Conservation (phyloP, 2,888 invertebrate genomes). For the Amphipoea lucens region DNA sequence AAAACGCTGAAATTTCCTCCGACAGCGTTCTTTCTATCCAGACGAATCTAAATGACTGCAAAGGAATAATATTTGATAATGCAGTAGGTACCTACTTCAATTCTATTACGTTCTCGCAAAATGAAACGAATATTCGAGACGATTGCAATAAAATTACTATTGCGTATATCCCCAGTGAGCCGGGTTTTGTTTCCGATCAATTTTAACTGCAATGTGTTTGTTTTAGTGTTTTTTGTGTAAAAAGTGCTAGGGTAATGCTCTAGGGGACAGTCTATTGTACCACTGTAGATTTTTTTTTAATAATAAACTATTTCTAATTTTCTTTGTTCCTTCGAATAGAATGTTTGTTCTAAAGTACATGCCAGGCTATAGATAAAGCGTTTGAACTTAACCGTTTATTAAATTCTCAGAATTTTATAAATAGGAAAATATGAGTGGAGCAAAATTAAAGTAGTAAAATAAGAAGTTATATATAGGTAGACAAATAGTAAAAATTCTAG, state of each 20-base stretch:
- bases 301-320: not conserved
- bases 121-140: slow-evolving; percentile 44
- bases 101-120: slow-evolving; percentile 39
- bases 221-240: slow-evolving; percentile 16
- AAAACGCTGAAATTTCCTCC: slow-evolving; percentile 66
- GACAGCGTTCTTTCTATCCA: slow-evolving; percentile 33
- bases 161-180: slow-evolving; percentile 43
- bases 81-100: slow-evolving; percentile 37
- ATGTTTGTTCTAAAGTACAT: not conserved
- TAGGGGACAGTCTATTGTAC: slow-evolving; percentile 5
- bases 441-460: not conserved
- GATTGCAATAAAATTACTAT: slow-evolving; percentile 53
- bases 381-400: slow-evolving; percentile 2
- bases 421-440: not conserved
- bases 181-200: slow-evolving; percentile 52
- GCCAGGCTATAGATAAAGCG: not conserved
- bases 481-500: too few species aligned
- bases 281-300: not conserved
- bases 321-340: not conserved
- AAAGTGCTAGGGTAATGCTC: slow-evolving; percentile 15
- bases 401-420: not conserved
- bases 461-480: too few species aligned
- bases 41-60: slow-evolving; percentile 41
- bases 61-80: slow-evolving; percentile 51
- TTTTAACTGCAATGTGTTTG: slow-evolving; percentile 43